Evolutionary conservation across 2,888 invertebrate species (phyloP).

Genomic region (Adineta ricciae): DNA sequence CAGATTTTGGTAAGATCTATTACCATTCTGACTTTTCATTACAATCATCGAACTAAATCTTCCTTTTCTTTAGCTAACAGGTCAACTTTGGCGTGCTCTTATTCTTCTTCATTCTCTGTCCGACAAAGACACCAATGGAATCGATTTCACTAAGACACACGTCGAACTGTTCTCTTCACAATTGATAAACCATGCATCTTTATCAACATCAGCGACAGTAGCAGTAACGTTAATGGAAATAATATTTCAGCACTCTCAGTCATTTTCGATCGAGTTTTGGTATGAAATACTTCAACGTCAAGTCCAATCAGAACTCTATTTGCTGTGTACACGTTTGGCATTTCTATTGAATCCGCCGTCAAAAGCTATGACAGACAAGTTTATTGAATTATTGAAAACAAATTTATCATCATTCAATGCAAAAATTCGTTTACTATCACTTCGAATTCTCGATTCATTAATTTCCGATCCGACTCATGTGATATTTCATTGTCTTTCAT

Average conservation of each 20-base stretch:
- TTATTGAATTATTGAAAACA: neutral
- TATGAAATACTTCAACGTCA: neutral
- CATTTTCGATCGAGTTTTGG: neutral
- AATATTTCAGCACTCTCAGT: neutral
- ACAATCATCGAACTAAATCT: too few species aligned
- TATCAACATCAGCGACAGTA: neutral
- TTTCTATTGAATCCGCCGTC: neutral
- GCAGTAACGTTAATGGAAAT: neutral
- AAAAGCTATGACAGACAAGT: neutral
- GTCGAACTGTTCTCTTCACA: neutral
- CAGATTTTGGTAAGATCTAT: neutral
- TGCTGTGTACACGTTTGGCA: neutral
- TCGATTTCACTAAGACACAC: neutral
- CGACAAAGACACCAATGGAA: neutral
- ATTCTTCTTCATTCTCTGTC: neutral
- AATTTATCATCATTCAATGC: neutral
- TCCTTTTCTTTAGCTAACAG: neutral
- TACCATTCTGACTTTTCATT: too few species aligned
- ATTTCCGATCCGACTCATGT: neutral
- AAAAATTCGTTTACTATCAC: neutral
- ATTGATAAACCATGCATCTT: neutral
- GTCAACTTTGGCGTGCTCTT: neutral
- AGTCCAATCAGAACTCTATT: neutral
- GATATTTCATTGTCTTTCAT: neutral
- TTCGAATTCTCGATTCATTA: neutral